Base-by-base conservation (phyloP, 2,797 vertebrate genomes). In the Sarcophilus harrisii region DNA sequence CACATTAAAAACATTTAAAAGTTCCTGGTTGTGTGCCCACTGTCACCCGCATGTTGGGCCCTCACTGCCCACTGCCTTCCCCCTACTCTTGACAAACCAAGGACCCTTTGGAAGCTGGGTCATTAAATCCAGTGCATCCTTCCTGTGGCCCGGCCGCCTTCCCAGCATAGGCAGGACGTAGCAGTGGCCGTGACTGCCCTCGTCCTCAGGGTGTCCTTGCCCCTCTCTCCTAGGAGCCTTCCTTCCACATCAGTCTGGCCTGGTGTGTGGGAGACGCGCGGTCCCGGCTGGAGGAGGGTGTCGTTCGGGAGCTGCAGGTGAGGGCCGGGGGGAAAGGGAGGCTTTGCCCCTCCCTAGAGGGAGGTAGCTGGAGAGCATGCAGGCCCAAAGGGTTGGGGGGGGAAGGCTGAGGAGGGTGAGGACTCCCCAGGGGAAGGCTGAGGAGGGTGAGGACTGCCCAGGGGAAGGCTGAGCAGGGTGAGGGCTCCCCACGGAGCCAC, bases 241-340 rank as follows among this genome's bases (percentile, higher is more conserved):
- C 99, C 0, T 99, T 99, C 98, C 99, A 99, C 0, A 97, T 99
- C 97, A 99, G 99, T 98, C 98, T 99, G 98, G 99, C 99, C 94
- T 99, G 99, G 99, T 99, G 99, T 45, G 98, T 99, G 0, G 99
- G 99, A 14, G 99, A 99, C 73, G 27, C 97, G 12, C 98, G 97
- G 0, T 98, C 93, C 73, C 98, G 97, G 94, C 97, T 99, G 60
- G 98, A 98, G 93, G 98, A 98, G 5, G 96, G 95, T 10, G 99
- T 99, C 93, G 97, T 99, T 73, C 98, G 0, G 95, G 98, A 99
- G 92, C 98, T 99, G 91, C 99, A 99, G 99, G 99, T 99, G 97
- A 54, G 59, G 13, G 10, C 2, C 3, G 93, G 57, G 30, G 21
- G 45, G 81, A 90, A n/a, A 0, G 27, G 58, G 30, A 10, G 45